Conservation (phyloP, 2,113 vertebrate genomes). For the Axis porcinus region DNA sequence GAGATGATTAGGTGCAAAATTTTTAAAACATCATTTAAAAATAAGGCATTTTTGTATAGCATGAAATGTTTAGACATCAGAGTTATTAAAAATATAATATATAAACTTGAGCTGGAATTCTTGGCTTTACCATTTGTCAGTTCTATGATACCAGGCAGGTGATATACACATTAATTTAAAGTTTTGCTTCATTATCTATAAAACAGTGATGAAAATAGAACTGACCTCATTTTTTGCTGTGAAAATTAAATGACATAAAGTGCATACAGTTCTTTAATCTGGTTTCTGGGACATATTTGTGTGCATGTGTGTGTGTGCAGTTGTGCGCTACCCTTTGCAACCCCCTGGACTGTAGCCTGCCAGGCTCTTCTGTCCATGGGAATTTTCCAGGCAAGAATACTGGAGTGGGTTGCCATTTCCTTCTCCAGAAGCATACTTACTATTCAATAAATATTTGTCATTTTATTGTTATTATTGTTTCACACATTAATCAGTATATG, state of each 20-base stretch:
- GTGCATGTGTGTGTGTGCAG: accelerated
- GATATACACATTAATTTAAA: not conserved
- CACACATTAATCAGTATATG: not conserved
- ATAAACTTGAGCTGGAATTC: not conserved
- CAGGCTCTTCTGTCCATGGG: not conserved
- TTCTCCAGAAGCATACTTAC: not conserved
- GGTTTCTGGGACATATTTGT: not conserved
- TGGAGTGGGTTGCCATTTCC: not conserved
- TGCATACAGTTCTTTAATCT: not conserved
- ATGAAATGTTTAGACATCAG: not conserved
- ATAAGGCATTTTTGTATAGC: not conserved
- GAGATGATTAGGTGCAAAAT: not conserved
- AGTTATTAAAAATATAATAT: not conserved
- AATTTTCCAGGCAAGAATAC: not conserved
- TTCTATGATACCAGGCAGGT: not conserved
- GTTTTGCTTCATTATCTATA: not conserved
- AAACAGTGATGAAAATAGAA: not conserved
- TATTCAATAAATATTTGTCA: not conserved
- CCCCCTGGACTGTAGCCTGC: not conserved
- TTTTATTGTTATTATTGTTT: not conserved
- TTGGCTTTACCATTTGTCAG: not conserved
- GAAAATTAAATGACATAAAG: not conserved
- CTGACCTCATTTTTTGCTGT: not conserved
- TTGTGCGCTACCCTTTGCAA: not conserved
- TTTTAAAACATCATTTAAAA: not conserved